These are phyloP conservation scores for Thalassaphorura encarpata DNA, from an alignment of 1,140 invertebrate species.

Conservation along the genomic window DNA sequence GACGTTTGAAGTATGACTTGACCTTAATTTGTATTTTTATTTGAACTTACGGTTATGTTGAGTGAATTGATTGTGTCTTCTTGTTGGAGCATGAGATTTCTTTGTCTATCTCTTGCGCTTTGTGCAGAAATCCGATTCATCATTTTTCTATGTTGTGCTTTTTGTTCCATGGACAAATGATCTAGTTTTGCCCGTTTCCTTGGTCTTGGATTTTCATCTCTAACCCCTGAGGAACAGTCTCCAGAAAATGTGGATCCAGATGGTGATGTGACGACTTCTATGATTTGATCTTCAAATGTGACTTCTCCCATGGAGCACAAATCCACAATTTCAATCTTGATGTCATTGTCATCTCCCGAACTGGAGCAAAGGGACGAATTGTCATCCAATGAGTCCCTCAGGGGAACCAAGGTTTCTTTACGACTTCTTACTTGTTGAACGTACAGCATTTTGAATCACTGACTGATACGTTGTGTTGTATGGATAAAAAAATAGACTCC, in stretches of 20 bases:
- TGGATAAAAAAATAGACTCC: background rate
- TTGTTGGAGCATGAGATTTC: conserved; percentile 24
- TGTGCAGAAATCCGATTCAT: conserved; percentile 33
- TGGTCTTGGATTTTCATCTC: conserved; percentile 6
- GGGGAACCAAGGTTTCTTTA: conserved; percentile 19
- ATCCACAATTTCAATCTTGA: conserved; percentile 27
- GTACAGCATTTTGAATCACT: conserved; percentile 10
- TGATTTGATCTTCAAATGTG: conserved; percentile 12
- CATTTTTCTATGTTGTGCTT: conserved; percentile 30
- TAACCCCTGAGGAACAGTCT: background rate
- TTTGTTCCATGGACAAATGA: conserved; percentile 28
- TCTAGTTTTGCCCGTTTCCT: conserved; percentile 30
- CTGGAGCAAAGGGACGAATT: no score
- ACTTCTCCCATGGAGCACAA: conserved; percentile 6
- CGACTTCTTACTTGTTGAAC: conserved; percentile 12
- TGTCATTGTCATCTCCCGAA: conserved; percentile 8
- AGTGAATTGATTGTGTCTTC: conserved; percentile 16
- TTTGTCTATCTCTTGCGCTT: conserved; percentile 31
- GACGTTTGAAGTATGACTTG: background rate
- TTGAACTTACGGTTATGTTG: conserved; percentile 7
- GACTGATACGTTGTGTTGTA: background rate
- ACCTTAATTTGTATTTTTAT: background rate
- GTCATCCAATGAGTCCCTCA: background rate
- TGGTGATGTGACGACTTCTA: conserved; percentile 20
- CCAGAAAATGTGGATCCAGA: no score